Evolutionary conservation across 2,113 vertebrate species (phyloP).

Genomic region (Pungitius pungitius): DNA sequence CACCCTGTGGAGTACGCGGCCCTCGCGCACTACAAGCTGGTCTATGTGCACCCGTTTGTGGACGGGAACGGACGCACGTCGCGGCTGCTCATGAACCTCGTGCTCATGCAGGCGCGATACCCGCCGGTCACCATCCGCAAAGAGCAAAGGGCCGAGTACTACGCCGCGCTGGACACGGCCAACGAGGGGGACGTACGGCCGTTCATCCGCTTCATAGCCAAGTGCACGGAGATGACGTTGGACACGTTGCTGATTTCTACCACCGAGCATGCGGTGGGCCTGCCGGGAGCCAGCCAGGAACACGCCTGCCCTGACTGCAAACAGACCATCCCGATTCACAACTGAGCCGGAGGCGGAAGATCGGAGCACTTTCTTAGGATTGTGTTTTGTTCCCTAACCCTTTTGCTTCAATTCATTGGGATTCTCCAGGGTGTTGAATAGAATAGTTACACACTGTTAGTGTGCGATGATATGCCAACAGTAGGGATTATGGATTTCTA

Average conservation of each 20-base stretch:
- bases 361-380: neutral
- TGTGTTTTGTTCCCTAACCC: neutral
- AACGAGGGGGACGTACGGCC: conserved; percentile 95
- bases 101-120: conserved; percentile 94
- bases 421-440: conserved; percentile 13
- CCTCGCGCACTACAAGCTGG: conserved; percentile 94
- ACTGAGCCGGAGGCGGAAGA: conserved; percentile 51
- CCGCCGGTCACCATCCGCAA: conserved; percentile 95
- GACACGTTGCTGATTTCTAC: conserved; percentile 95
- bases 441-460: neutral
- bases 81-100: conserved; percentile 94
- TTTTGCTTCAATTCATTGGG: neutral
- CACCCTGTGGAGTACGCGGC: conserved; percentile 96
- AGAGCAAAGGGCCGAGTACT: conserved; percentile 94
- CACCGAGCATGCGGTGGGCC: conserved; percentile 87
- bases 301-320: conserved; percentile 76
- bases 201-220: conserved; percentile 96
- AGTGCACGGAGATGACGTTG: conserved; percentile 93
- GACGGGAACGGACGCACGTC: conserved; percentile 95
- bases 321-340: conserved; percentile 88
- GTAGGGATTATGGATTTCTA: neutral
- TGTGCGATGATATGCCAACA: neutral
- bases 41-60: conserved; percentile 95
- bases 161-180: conserved; percentile 88
- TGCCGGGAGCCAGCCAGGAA: conserved; percentile 84